A percentile compares a stretch with the other conserved stretches of the same genome.
Conservation (phyloP, 23 tunicate genomes). For the Ciona savignyi region DNA sequence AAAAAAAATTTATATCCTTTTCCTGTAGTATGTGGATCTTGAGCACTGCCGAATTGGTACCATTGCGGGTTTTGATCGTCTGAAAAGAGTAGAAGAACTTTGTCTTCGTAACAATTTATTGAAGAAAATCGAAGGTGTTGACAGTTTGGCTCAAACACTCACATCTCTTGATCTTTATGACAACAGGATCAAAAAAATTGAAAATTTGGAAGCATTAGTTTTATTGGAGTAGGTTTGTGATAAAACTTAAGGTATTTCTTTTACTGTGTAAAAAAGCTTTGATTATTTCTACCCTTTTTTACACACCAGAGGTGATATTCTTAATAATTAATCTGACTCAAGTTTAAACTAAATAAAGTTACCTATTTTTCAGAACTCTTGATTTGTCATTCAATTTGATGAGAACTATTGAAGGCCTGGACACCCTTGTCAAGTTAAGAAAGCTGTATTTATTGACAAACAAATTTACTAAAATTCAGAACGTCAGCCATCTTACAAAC, state of each 20-base stretch:
- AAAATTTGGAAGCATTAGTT: slow-evolving; percentile 52
- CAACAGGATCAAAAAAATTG: slow-evolving; percentile 75
- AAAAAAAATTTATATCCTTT: neutral
- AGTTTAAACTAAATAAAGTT: neutral
- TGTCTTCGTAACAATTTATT: slow-evolving; percentile 75
- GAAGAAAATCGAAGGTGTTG: slow-evolving; percentile 58
- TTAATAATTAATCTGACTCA: neutral
- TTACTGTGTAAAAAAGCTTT: too few species aligned
- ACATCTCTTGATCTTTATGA: slow-evolving; percentile 81
- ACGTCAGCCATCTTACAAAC: slow-evolving; percentile 24
- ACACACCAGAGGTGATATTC: too few species aligned
- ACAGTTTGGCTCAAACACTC: slow-evolving; percentile 44
- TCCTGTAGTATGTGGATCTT: slow-evolving; percentile 59
- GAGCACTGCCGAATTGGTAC: slow-evolving; percentile 83
- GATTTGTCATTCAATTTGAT: slow-evolving; percentile 83
- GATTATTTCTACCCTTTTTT: too few species aligned
- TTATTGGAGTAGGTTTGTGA: slow-evolving; percentile 42
- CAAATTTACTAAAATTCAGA: slow-evolving; percentile 72
- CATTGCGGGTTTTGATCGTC: slow-evolving; percentile 65
- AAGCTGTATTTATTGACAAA: slow-evolving; percentile 72
- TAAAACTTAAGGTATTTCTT: too few species aligned
- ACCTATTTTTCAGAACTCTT: slow-evolving; percentile 19
- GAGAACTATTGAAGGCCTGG: slow-evolving; percentile 64
- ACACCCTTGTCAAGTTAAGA: slow-evolving; percentile 29
- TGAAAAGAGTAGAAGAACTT: slow-evolving; percentile 60